Percentiles rank a stretch among this genome's conserved stretches.
Conservation (phyloP, 2,797 vertebrate species). For the Peromyscus eremicus region DNA sequence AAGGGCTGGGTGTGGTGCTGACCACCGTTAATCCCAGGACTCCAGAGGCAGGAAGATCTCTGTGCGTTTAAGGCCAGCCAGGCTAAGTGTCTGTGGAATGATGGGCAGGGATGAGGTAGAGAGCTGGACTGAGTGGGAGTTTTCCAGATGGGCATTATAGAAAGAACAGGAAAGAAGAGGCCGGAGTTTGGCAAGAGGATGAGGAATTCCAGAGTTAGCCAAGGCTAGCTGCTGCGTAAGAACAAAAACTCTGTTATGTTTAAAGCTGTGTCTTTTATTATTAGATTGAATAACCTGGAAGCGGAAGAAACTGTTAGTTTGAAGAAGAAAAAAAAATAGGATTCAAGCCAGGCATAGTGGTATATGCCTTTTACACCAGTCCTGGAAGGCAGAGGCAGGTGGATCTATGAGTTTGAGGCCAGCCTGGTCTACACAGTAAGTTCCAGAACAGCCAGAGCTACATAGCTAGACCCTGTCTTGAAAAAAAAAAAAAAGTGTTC, state of each 20-base stretch:
- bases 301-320: neutral
- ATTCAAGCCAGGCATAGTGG: neutral
- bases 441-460: neutral
- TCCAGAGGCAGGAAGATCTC: neutral
- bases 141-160: constrained; percentile 49
- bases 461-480: neutral
- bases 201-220: neutral
- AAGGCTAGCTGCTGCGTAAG: neutral
- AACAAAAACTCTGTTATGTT: neutral
- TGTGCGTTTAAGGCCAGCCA: neutral
- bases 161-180: neutral
- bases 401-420: neutral
- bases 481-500: neutral
- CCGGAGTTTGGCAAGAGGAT: neutral
- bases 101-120: neutral
- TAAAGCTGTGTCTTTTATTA: constrained; percentile 5
- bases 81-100: neutral
- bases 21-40: neutral
- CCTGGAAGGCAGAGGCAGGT: neutral
- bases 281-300: constrained; percentile 41
- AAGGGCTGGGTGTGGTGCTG: neutral
- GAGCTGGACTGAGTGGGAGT: constrained; percentile 1
- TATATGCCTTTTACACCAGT: neutral
- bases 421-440: neutral
- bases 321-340: neutral